Percentiles rank a stretch among this genome's conserved stretches.
Evolutionary conservation across 1,140 invertebrate species (phyloP).

Genomic region (Chymomyza costata): DNA sequence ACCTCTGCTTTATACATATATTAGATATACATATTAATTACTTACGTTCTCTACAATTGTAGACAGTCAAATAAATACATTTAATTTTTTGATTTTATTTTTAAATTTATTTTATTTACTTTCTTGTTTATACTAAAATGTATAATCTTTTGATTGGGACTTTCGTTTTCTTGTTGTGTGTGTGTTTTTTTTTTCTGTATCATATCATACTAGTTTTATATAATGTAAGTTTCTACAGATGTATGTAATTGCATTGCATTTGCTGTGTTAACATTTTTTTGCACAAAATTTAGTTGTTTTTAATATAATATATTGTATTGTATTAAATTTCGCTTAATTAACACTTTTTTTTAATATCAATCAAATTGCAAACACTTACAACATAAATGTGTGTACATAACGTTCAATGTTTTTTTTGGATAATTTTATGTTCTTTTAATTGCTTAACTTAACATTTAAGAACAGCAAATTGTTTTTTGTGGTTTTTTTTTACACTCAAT

Average conservation of each 20-base stretch:
- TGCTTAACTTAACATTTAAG: constrained; percentile 16
- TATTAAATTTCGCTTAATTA: constrained; percentile 14
- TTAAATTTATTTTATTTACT: constrained; percentile 18
- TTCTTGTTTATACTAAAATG: constrained; percentile 40
- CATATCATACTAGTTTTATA: no score
- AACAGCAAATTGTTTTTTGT: constrained; percentile 11
- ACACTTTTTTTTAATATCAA: constrained; percentile 36
- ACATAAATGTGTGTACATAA: no score
- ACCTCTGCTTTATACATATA: no score
- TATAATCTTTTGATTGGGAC: constrained; percentile 21
- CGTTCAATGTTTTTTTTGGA: constrained; percentile 31
- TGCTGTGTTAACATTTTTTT: no score
- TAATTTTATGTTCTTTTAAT: constrained; percentile 13
- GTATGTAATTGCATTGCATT: no score
- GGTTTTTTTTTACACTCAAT: no score
- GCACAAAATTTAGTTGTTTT: constrained; percentile 39
- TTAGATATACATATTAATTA: no score
- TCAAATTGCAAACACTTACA: constrained; percentile 36
- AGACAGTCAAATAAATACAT: no score
- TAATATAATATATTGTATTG: no score
- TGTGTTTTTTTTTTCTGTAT: constrained; percentile 4
- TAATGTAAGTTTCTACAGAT: no score
- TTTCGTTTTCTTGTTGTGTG: no score
- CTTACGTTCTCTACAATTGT: no score
- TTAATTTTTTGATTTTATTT: constrained; percentile 20